Percentiles rank a stretch among this genome's conserved stretches.
phyloP scores from a whole-genome alignment of 2,797 vertebrate species.

The Telmatherina bonti region DNA sequence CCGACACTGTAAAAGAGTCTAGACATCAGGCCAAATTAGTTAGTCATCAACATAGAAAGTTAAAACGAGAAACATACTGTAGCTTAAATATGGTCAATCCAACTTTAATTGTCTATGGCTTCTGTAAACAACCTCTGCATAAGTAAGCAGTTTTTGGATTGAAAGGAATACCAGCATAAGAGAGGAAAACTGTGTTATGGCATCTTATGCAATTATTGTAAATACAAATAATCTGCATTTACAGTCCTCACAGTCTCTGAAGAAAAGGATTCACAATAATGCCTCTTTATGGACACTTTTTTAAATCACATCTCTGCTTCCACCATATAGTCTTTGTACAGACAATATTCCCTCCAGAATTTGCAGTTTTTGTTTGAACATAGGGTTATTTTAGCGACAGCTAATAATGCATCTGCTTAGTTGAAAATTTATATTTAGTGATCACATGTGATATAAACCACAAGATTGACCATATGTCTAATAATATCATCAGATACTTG shows the following conservation, averaged over 20 bases:
- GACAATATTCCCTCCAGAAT: neutral
- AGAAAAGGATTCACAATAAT: neutral
- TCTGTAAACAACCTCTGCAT: neutral
- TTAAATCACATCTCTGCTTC: neutral
- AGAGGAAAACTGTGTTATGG: neutral
- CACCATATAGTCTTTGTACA: neutral
- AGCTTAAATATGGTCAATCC: no score
- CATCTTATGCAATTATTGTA: neutral
- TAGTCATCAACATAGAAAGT: neutral
- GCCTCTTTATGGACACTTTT: neutral
- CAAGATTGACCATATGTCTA: neutral
- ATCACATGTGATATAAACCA: neutral
- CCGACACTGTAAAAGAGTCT: neutral
- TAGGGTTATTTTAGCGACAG: neutral
- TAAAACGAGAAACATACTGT: neutral
- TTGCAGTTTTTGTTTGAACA: neutral
- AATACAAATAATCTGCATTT: neutral
- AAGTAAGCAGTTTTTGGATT: slow-evolving; percentile 4
- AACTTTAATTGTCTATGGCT: neutral
- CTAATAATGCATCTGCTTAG: neutral
- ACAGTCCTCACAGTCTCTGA: neutral
- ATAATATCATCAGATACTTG: neutral
- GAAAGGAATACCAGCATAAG: neutral
- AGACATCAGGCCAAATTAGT: no score
- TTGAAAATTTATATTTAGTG: neutral